Conservation (phyloP, 2,113 vertebrate species). For the Aepyceros melampus region DNA sequence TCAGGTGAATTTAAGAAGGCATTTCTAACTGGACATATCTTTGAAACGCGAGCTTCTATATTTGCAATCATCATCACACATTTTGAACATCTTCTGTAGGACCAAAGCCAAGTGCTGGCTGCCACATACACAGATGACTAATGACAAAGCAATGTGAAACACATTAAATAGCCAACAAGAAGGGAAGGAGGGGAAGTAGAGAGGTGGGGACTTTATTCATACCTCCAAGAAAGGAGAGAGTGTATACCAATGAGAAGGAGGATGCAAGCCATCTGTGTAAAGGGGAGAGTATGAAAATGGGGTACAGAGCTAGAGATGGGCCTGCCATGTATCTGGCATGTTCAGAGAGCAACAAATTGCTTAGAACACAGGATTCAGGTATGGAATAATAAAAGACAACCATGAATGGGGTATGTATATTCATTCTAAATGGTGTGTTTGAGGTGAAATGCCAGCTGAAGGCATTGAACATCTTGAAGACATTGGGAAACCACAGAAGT, state of each 20-base stretch:
- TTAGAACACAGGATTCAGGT: neutral
- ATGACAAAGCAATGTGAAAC: neutral
- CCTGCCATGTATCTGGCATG: too few species aligned
- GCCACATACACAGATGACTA: neutral
- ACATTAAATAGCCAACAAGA: neutral
- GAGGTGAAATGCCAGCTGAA: neutral
- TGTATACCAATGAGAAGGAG: neutral
- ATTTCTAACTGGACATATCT: neutral
- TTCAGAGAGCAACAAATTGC: neutral
- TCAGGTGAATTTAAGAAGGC: neutral
- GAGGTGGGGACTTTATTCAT: neutral
- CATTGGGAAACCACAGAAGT: slow-evolving; percentile 8
- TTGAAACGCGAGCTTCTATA: neutral
- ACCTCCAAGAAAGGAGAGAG: neutral
- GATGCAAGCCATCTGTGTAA: neutral
- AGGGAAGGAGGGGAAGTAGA: neutral
- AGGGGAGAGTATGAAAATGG: neutral
- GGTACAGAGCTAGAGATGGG: neutral
- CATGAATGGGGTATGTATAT: neutral
- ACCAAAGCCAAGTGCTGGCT: neutral
- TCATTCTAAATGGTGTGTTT: neutral
- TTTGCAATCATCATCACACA: neutral
- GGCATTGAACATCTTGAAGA: slow-evolving; percentile 37
- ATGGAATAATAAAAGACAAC: neutral
- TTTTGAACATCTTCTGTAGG: neutral